These are phyloP conservation scores for honey bee (Apis mellifera) DNA, from an alignment of 1,140 invertebrate genomes.

Conservation along the genomic window Amel_HAv3.1 CM009946.2:3926501-3927000, in stretches of 20 bases:
- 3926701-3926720: not conserved
- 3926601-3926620: not conserved
- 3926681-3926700: slow-evolving; percentile 36
- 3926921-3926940: not conserved
- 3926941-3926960: not conserved
- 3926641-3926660: not conserved
- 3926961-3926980: fast-evolving
- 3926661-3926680: slow-evolving; percentile 32
- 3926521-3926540: too few species aligned
- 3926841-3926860: slow-evolving; percentile 30
- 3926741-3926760: slow-evolving; percentile 65
- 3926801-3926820: slow-evolving; percentile 49
- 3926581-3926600: not conserved
- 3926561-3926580: not conserved
- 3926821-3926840: slow-evolving; percentile 61
- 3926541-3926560: too few species aligned
- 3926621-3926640: not conserved
- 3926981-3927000: not conserved
- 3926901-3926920: not conserved
- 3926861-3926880: not conserved
- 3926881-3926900: not conserved
- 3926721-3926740: slow-evolving; percentile 38
- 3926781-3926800: slow-evolving; percentile 39
- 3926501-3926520: too few species aligned
- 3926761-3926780: slow-evolving; percentile 61